Evolutionary conservation across 2,113 vertebrate species (phyloP), one percentile per base, ranked within the genome.

Genomic region (Protomyctophum bolini): DNA sequence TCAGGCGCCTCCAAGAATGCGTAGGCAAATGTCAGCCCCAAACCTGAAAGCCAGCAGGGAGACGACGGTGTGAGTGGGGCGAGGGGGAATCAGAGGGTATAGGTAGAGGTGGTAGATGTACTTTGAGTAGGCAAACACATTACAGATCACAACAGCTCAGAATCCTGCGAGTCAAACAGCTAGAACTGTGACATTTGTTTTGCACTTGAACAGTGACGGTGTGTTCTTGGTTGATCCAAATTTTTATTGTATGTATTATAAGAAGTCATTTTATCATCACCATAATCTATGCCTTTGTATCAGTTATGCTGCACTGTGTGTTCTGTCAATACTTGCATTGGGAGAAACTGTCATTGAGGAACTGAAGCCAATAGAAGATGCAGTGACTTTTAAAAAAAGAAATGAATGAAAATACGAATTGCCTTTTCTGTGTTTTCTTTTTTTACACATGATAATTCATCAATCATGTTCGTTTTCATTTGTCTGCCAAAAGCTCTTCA

Each of bases 31-130:
- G 89, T 99, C 98, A 0, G 97, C 95, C 0, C 98, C 98, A 3
- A 98, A 98, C 89, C 95, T 99, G 80, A 99, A 98, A 91, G 80
- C 95, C 72, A 94, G 95, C 82, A 93, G 93, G 83, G 98, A 99
- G 91, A 99, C 98, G 0, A 83, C 95, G 2, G 97, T 99, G 61
- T 99, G 91, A 95, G 64, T 63, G 52, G 66, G 29, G 66, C 54
- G 57, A n/a, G 58, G 29, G 45, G 70, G 77, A 73, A 1, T 7
- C 0, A 41, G 21, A 6, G 33, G 33, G 33, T 2, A 2, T 33
- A 33, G 33, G 33, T 41, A 3, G 33, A 41, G 33, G 33, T 89
- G 63, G 70, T 80, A 67, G 21, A 62, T 73, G 75, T 70, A 73
- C 66, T 86, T 86, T 75, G 66, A 78, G 77, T 82, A 70, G 87